Percentiles rank a stretch among this genome's conserved stretches.
Conservation (phyloP, 2,888 invertebrate species). For the Stomorhina lunata region DNA sequence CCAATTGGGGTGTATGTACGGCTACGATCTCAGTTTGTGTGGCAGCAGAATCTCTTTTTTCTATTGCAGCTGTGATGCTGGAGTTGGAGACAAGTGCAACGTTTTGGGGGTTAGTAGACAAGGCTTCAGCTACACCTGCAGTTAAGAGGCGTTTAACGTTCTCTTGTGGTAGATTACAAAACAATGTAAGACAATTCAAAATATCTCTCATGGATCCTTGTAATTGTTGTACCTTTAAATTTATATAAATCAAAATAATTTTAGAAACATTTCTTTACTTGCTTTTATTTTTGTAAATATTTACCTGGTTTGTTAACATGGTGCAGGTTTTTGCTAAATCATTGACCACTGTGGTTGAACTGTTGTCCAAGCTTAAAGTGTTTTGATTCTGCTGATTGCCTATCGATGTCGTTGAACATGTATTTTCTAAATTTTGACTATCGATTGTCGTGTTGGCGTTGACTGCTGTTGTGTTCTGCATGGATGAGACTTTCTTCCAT, state of each 20-base stretch:
- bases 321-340: constrained; percentile 89
- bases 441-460: constrained; percentile 65
- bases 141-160: constrained; percentile 74
- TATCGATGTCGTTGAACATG: constrained; percentile 23
- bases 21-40: constrained; percentile 92
- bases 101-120: constrained; percentile 76
- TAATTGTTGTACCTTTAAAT: constrained; percentile 86
- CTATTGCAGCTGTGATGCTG: constrained; percentile 80
- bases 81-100: constrained; percentile 84
- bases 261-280: background rate
- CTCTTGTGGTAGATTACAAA: constrained; percentile 79
- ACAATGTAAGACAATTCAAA: constrained; percentile 85
- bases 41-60: constrained; percentile 77
- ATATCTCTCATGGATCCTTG: constrained; percentile 90
- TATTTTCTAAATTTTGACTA: constrained; percentile 46
- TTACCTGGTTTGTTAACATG: constrained; percentile 86
- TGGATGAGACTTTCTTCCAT: constrained; percentile 91
- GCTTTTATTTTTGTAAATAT: background rate
- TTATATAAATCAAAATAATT: background rate
- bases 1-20: constrained; percentile 87
- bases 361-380: constrained; percentile 79
- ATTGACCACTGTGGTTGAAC: constrained; percentile 83
- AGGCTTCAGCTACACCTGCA: constrained; percentile 71
- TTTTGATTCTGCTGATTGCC: constrained; percentile 54
- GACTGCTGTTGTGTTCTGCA: constrained; percentile 78